Evolutionary conservation across 2,888 invertebrate species (phyloP).

Genomic region (Acanthacorydalis orientalis): DNA sequence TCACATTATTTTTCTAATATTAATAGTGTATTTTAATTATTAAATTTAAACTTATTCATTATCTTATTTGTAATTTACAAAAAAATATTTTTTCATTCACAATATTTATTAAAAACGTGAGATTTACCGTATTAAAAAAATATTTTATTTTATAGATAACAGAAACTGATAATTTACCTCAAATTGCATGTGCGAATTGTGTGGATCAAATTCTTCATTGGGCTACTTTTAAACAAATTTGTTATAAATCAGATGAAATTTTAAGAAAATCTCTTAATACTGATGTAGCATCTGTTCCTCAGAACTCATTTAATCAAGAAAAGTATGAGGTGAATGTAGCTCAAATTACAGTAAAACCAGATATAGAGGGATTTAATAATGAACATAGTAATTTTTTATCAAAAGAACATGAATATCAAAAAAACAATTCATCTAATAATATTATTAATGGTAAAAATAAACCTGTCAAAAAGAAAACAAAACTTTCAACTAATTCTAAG

Average conservation of each 20-base stretch:
- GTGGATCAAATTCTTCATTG: conserved; percentile 16
- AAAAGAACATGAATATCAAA: not conserved
- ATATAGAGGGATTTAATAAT: not conserved
- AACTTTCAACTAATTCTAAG: not conserved
- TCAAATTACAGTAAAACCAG: not conserved
- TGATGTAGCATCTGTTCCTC: not conserved
- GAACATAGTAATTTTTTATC: not conserved
- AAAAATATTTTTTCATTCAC: no score
- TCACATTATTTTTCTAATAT: no score
- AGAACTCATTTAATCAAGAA: not conserved
- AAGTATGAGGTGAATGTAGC: not conserved
- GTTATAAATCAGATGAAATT: conserved; percentile 15
- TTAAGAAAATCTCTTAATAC: conserved; percentile 9
- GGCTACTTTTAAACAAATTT: conserved; percentile 15
- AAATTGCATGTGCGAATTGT: conserved; percentile 14
- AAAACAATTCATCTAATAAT: not conserved
- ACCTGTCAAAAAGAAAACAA: not conserved
- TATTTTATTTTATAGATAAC: conserved; percentile 11
- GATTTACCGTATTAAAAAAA: no score
- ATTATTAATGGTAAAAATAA: no score
- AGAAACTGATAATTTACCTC: conserved; percentile 13
- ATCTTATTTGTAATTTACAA: no score
- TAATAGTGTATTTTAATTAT: no score
- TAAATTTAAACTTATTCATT: no score
- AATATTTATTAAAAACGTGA: no score